Base-by-base conservation (phyloP, 2,888 invertebrate genomes). In the Xanthia togata region DNA sequence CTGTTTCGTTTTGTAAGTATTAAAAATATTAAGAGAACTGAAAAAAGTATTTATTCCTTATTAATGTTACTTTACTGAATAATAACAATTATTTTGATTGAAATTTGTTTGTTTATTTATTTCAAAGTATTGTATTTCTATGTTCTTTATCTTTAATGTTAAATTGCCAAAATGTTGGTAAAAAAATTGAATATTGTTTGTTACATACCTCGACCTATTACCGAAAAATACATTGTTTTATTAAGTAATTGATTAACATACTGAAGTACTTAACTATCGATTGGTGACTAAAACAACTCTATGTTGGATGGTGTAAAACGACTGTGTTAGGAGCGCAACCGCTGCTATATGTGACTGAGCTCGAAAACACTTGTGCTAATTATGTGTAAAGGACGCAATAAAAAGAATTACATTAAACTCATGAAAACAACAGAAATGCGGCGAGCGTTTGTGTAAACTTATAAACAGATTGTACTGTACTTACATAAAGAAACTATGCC, bases 1-100 rank as follows among this genome's bases (percentile, higher is more conserved):
- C 79, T 90, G 80, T 87, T 90, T 79, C 89, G 88, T 89, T 91
- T 93, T 84, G 89, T 91, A 74, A 94, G 87, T 87, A 94, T 93
- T 83, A 96, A 89, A 89, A 93, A 91, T 88, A 95, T 86, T 79
- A 96, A 86, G 70, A 96, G 77, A 82, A 95, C 96, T 96, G 93
- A 64, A 78, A 79, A 44, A 60, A 14, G 0, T 12, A 17, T 44
- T 11, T 35, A 5, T 23, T 35, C 1, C 1, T 41, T 53, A 14
- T 35, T 4, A 26, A 26, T 31, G 2, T 62, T 35, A n/a, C 6
- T 14, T 9, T 53, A 53, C 12, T 60, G 23, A 60, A n/a, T 44
- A 44, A 26, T n/a, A 31, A 50, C 0, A 38, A 50, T 31, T 11
- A 47, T 60, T 55, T 35, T 35, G 1, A 38, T 31, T 70, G 17